Base-by-base conservation (phyloP, 2,888 invertebrate genomes). In the Cheiracanthium punctorium region DNA sequence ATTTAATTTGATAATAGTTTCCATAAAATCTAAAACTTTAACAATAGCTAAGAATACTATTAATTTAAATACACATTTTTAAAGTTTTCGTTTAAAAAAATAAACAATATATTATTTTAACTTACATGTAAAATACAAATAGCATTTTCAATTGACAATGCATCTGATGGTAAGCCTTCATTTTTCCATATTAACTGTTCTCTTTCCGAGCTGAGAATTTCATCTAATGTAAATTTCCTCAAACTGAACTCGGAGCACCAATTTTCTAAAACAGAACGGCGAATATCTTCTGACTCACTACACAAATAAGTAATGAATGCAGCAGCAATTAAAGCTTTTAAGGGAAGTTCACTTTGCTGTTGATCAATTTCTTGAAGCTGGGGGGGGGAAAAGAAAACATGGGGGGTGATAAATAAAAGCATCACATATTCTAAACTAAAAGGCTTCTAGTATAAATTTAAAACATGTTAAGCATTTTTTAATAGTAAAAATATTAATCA, bases 171-270 rank as follows among this genome's bases (percentile, higher is more conserved):
- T 7, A 98, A 92, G 0, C 97, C 97, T 90, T 96, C 95, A 0
- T 95, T 94, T 91, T 96, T 95, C 97, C 97, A 98, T 89, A 95
- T 94, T 72, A 97, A 92, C 90, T 95, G 95, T 90, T 96, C 96
- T 87, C 95, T 93, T 92, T 96, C 96, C 0, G 94, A 93, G 69
- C 94, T 93, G 77, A 95, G 91, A 90, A 94, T 94, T 69, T 91
- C 91, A 73, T 93, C 91, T 69, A 95, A 91, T 89, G 93, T 93
- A 91, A 94, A 94, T 0, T 91, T 90, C 1, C 90, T 88, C 0
- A 92, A 90, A 5, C 91, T 91, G 30, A 91, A 86, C n/a, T 90
- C 88, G 5, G 91, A 90, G 82, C 91, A 90, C 94, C 94, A 94
- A 64, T 90, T 89, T 17, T 90, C 88, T 52, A 93, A 89, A 67